Base-by-base conservation (phyloP, 2,888 invertebrate species). In the Euspilapteryx auroguttella region DNA sequence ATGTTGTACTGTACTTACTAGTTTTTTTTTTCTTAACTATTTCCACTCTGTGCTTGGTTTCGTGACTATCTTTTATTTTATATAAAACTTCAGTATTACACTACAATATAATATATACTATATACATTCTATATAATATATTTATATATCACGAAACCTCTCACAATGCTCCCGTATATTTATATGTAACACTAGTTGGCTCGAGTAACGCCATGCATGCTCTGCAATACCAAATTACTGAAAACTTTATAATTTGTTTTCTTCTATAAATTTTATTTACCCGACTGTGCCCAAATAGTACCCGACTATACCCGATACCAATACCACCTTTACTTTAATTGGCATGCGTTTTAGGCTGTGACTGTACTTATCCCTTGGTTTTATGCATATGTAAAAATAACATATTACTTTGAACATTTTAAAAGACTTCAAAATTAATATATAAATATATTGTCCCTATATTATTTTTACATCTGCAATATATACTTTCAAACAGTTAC, bases 261-360 rank as follows among this genome's bases (percentile, higher is more conserved):
- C 21, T 28, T 34, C 36, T 34, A 40, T 14, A 6, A 11, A 9
- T 21, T 14, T 14, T 27, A 37, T 42, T 40, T 36, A 41, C 37
- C 40, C 44, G 38, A 46, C 41, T 9, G 7, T 48, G 55, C 49
- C 55, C 52, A 49, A 57, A 48, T 59, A 14, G 17, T 15, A 29
- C 24, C 29, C 29, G 56, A 62, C 55, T 57, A 49, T 48, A 51
- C 54, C 51, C 45, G n/a, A n/a, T n/a, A n/a, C 49, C 51, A 50
- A 35, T 36, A 34, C 34, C n/a, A 41, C 57, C 49, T 36, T 39
- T 40, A 47, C 50, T 52, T 49, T 47, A 59, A 17, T 63, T 65
- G 57, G 75, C 75, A 73, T 73, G 73, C 64, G 57, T 48, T 42
- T 51, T 68, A 73, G 69, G 62, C 71, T 71, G 71, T 65, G 63